Base-by-base conservation (phyloP, 2,113 vertebrate genomes). In the Dipodomys ordii region DNA sequence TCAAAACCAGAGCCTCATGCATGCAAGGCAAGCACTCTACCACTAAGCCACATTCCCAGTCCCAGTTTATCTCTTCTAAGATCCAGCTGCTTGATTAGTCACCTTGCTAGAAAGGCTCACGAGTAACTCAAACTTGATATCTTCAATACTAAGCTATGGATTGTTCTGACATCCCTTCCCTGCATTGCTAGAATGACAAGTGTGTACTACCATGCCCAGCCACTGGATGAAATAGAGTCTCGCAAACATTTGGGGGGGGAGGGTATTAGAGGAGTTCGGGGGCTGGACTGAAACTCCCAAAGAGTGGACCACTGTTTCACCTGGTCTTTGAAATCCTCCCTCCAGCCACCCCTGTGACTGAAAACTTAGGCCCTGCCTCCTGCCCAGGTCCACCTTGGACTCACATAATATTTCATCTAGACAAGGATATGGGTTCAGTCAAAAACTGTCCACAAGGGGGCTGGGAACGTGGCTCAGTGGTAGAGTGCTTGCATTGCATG, bases 271-370 rank as follows among this genome's bases (percentile, higher is more conserved):
- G 39, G 39, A 5, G 39, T 4, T 39, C 39, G 10, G 49, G 49
- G 10, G 49, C 9, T 49, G 49, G 49, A 49, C 49, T 49, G 49
- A 49, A 49, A 49, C 49, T 49, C 49, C 49, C 49, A 12, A 49
- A 0, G 11, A 22, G 6, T 39, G 23, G 4, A n/a, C 28, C 4
- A 0, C 4, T 27, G 46, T 60, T 35, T 44, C 27, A 13, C 9
- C 9, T 69, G 27, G 23, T 7, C 39, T 49, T 57, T 16, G 30
- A 81, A 67, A 32, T 83, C 44, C 46, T 67, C 81, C 39, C 44
- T 46, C 27, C 6, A 32, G 78, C 49, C 35, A 35, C 12, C 39
- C 6, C 39, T 8, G 3, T 0, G 35, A 15, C 87, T 62, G 18
- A 67, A 83, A 69, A 77, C 11, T 22, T 23, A 64, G 6, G 28